Evolutionary conservation across 2,113 vertebrate genomes (phyloP).

Genomic region (Uria lomvia): DNA sequence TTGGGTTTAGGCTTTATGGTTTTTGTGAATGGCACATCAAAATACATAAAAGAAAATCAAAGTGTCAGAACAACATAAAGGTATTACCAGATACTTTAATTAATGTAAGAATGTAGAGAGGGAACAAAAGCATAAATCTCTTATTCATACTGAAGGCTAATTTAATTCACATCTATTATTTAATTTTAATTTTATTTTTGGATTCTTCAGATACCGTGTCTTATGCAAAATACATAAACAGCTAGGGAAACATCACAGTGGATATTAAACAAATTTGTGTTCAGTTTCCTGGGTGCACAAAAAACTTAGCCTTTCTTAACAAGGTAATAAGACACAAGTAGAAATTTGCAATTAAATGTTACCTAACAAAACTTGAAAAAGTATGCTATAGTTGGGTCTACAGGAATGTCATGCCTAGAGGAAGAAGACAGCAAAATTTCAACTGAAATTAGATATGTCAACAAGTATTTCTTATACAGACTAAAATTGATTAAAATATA

Average conservation of each 20-base stretch:
- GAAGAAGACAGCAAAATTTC: background rate
- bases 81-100: background rate
- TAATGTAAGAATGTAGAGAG: background rate
- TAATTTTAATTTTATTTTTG: background rate
- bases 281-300: background rate
- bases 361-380: background rate
- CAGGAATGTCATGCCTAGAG: background rate
- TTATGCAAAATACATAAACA: background rate
- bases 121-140: background rate
- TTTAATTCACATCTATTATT: background rate
- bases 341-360: background rate
- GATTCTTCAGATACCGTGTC: background rate
- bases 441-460: background rate
- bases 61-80: background rate
- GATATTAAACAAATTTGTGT: background rate
- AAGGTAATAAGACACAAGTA: background rate
- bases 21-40: background rate
- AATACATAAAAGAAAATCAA: slow-evolving; percentile 24
- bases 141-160: background rate
- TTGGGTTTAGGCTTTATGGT: background rate
- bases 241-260: background rate
- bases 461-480: background rate
- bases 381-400: background rate
- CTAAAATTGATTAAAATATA: background rate
- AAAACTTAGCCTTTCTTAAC: background rate